Percentiles rank a stretch among this genome's conserved stretches.
Evolutionary conservation across 2,797 vertebrate species (phyloP).

Genomic region (Acrossocheilus fasciatus): DNA sequence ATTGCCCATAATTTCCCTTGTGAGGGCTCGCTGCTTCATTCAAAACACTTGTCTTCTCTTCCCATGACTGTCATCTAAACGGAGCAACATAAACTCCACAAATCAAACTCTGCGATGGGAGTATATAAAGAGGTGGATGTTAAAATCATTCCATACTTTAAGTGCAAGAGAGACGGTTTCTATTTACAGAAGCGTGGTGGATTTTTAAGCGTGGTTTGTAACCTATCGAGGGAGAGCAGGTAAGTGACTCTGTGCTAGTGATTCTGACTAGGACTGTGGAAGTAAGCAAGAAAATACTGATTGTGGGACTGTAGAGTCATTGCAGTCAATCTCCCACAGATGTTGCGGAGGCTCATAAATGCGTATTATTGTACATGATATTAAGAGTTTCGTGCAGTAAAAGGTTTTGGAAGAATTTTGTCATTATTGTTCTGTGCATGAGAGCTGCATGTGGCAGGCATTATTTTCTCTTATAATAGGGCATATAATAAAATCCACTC

Average conservation of each 20-base stretch:
- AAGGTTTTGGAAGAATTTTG: slow-evolving; percentile 7
- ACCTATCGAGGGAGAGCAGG: slow-evolving; percentile 19
- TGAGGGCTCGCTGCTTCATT: slow-evolving; percentile 79
- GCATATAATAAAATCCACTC: not conserved
- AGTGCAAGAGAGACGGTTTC: slow-evolving; percentile 41
- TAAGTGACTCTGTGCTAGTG: slow-evolving; percentile 43
- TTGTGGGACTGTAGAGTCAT: not conserved
- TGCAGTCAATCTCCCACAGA: slow-evolving; percentile 11
- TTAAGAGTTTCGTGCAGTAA: slow-evolving; percentile 6
- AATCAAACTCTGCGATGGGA: slow-evolving; percentile 65
- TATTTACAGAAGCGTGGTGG: slow-evolving; percentile 10
- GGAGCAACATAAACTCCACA: slow-evolving; percentile 74
- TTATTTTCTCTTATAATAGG: not conserved
- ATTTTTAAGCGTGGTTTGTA: slow-evolving; percentile 10
- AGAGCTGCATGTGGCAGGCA: slow-evolving; percentile 10
- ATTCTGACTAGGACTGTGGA: not conserved
- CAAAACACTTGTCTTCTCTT: slow-evolving; percentile 76
- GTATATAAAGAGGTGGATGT: slow-evolving; percentile 68
- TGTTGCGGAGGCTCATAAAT: slow-evolving; percentile 30
- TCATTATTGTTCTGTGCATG: not conserved
- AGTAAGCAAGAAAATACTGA: not conserved
- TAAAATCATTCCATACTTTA: slow-evolving; percentile 68
- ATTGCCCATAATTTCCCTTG: slow-evolving; percentile 85
- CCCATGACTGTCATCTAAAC: slow-evolving; percentile 70
- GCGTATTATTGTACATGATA: slow-evolving; percentile 1